Conservation (phyloP, 2,113 vertebrate species). For the Prunella himalayana region DNA sequence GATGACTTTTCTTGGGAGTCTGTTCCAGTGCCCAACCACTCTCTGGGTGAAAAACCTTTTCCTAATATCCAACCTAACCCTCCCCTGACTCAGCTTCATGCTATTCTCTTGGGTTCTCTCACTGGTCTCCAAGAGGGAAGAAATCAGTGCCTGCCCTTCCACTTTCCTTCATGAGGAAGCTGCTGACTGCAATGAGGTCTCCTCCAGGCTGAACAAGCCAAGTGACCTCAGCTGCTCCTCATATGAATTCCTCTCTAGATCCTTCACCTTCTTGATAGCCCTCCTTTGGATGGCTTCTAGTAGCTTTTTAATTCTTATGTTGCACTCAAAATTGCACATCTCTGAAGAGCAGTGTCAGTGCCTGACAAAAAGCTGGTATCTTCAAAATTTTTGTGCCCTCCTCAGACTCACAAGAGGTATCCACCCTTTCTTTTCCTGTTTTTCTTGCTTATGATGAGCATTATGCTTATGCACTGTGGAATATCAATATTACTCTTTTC, state of each 20-base stretch:
- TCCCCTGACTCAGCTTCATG: background rate
- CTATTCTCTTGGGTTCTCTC: background rate
- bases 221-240: background rate
- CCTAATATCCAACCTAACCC: background rate
- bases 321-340: background rate
- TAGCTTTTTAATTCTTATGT: background rate
- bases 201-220: background rate
- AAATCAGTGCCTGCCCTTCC: background rate
- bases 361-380: background rate
- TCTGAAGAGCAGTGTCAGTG: background rate
- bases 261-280: background rate
- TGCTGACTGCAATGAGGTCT: background rate
- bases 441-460: background rate
- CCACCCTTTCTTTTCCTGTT: background rate
- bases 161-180: background rate
- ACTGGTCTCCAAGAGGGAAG: background rate
- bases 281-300: background rate
- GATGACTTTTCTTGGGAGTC: background rate
- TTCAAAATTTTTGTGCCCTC: background rate
- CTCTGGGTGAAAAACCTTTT: background rate
- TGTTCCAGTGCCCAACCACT: background rate
- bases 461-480: background rate
- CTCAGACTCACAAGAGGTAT: background rate
- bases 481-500: background rate
- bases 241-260: background rate